Conservation (phyloP, 2,113 vertebrate genomes). For the Colius striatus region DNA sequence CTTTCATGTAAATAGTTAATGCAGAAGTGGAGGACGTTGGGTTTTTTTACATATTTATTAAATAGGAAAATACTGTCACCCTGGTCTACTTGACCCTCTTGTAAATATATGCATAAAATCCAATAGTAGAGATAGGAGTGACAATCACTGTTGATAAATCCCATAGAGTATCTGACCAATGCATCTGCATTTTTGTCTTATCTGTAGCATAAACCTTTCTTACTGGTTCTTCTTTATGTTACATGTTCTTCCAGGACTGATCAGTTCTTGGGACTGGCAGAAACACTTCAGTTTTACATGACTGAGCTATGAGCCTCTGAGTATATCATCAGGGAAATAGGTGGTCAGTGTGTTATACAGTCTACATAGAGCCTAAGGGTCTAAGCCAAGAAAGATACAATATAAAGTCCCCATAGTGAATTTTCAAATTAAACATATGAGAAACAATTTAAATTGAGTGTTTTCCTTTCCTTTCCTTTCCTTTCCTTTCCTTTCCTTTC, state of each 20-base stretch:
- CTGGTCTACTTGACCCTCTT: background rate
- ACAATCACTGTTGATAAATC: rapidly evolving
- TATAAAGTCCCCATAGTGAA: no score
- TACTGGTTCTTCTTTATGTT: rapidly evolving
- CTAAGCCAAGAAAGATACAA: background rate
- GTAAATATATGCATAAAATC: background rate
- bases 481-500: no score
- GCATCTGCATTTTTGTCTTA: background rate
- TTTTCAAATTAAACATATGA: background rate
- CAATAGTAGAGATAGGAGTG: background rate
- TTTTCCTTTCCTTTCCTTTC: background rate
- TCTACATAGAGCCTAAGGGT: rapidly evolving
- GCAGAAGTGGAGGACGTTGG: background rate
- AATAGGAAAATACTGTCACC: background rate
- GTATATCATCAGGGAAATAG: background rate
- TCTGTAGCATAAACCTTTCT: background rate
- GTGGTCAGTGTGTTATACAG: background rate
- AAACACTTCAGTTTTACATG: background rate
- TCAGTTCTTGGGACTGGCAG: background rate
- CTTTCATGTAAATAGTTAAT: background rate
- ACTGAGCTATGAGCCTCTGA: background rate
- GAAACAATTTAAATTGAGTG: background rate
- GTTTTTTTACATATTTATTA: background rate
- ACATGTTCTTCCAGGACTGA: background rate
- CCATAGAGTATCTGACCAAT: background rate